Base-by-base conservation (phyloP, 2,888 invertebrate genomes). In the Steinernema scapterisci region DNA sequence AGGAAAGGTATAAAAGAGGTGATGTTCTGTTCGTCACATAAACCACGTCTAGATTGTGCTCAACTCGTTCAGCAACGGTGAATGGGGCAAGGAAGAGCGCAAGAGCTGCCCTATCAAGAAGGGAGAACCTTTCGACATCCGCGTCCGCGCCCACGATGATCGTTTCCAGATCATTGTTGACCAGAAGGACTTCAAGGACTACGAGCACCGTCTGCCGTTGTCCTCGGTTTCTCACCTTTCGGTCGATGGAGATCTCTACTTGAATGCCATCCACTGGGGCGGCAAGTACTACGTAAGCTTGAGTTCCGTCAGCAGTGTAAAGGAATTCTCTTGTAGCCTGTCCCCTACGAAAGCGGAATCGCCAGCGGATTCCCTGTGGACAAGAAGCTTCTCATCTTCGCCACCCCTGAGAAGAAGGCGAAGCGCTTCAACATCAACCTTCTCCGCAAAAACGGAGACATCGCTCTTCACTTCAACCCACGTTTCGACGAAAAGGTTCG, bases 51-150 rank as follows among this genome's bases (percentile, higher is more conserved):
- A 78, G 80, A 81, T 86, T 75, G 86, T 86, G 21, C 82, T 85
- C 79, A 86, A 86, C 80, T 83, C 84, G 11, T 87, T 86, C 81
- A 46, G 81, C 56, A 86, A 87, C 78, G 86, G 86, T 48, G 86
- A 86, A 75, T 87, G 87, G 87, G 87, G 86, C 74, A 87, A 87
- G 76, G 87, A 86, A 79, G 86, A 86, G 81, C 81, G 87, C 75
- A 86, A 86, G 81, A 81, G 82, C 76, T 86, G 86, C 77, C 87
- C 87, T 38, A 85, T 80, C 81, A 86, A 87, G 73, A 79, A 79
- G 79, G 87, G 87, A 48, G 87, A 87, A 52, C 82, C 83, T 73
- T 79, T 87, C 80, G 87, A 87, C 78, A 80, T 87, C 76, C 81
- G 87, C 74, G 81, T 87, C 73, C 83, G 87, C 48, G 87, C 86